Evolutionary conservation across 2,797 vertebrate species (phyloP).

Genomic region (Toxotes lorentzi): DNA sequence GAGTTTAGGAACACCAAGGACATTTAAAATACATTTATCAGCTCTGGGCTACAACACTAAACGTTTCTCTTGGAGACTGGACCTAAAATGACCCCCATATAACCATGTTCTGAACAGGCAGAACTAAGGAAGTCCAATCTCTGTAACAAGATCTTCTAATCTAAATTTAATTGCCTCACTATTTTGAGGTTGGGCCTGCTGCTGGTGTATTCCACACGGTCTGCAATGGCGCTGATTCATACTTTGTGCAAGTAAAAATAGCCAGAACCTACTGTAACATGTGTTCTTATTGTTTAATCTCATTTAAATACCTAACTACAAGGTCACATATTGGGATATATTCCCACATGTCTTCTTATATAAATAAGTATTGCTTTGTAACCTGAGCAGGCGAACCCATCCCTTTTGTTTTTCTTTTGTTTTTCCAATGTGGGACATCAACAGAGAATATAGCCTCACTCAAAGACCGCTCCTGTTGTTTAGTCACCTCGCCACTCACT

Average conservation of each 20-base stretch:
- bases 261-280: slow-evolving; percentile 17
- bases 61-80: slow-evolving; percentile 18
- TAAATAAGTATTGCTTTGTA: slow-evolving; percentile 61
- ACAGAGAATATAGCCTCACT: slow-evolving; percentile 56
- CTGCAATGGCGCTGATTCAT: slow-evolving; percentile 68
- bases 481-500: slow-evolving; percentile 45
- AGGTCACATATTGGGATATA: background rate
- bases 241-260: slow-evolving; percentile 62
- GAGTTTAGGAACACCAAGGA: slow-evolving; percentile 57
- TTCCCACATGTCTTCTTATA: slow-evolving; percentile 10
- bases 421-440: slow-evolving; percentile 67
- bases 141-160: slow-evolving; percentile 73
- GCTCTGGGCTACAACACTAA: background rate
- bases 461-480: slow-evolving; percentile 54
- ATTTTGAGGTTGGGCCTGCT: slow-evolving; percentile 73
- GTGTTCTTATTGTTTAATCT: background rate
- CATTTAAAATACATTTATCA: slow-evolving; percentile 37
- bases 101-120: background rate
- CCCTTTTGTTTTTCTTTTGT: slow-evolving; percentile 70
- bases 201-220: slow-evolving; percentile 31
- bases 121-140: slow-evolving; percentile 8
- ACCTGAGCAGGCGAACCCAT: slow-evolving; percentile 76
- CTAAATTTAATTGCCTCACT: slow-evolving; percentile 79
- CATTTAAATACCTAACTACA: background rate
- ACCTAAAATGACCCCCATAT: slow-evolving; percentile 19